Percentiles rank a stretch among this genome's conserved stretches.
These are phyloP conservation scores for Menidia menidia DNA, from an alignment of 2,797 vertebrate species.

Conservation along the genomic window DNA sequence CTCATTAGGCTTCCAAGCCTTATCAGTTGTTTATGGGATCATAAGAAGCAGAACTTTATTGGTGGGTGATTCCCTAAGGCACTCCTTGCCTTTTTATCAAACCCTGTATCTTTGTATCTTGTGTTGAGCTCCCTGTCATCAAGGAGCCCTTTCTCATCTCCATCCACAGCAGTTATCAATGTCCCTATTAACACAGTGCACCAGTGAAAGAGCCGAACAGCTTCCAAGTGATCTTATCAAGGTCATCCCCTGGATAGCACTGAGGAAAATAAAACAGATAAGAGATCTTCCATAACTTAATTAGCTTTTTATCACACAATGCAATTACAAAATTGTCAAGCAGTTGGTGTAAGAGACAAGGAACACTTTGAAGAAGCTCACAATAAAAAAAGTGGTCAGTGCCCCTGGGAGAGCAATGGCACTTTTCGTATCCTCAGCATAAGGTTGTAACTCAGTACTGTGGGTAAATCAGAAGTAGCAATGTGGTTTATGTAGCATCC, in stretches of 20 bases:
- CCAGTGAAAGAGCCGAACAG: constrained; percentile 59
- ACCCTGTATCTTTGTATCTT: constrained; percentile 73
- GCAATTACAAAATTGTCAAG: constrained; percentile 85
- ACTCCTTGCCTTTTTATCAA: constrained; percentile 70
- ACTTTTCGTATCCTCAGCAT: constrained; percentile 58
- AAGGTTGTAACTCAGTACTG: constrained; percentile 65
- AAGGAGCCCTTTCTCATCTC: constrained; percentile 76
- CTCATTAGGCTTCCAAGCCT: constrained; percentile 73
- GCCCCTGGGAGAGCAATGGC: constrained; percentile 68
- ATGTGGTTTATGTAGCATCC: constrained; percentile 78
- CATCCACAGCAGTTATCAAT: constrained; percentile 76
- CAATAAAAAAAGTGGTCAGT: constrained; percentile 79
- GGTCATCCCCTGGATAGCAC: constrained; percentile 77
- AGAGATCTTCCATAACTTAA: constrained; percentile 87
- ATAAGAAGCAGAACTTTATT: constrained; percentile 70
- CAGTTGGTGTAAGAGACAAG: constrained; percentile 70
- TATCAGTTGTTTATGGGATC: constrained; percentile 78
- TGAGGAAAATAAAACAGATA: constrained; percentile 81
- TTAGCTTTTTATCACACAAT: constrained; percentile 86
- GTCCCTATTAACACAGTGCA: constrained; percentile 74
- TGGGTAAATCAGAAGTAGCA: constrained; percentile 74
- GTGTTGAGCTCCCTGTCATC: constrained; percentile 78
- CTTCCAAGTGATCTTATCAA: constrained; percentile 82
- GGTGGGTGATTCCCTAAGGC: constrained; percentile 71
- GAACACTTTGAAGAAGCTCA: constrained; percentile 78